These are phyloP conservation scores for Drosophila mauritiana DNA, from an alignment of 1,140 invertebrate species.

Conservation along the genomic window DNA sequence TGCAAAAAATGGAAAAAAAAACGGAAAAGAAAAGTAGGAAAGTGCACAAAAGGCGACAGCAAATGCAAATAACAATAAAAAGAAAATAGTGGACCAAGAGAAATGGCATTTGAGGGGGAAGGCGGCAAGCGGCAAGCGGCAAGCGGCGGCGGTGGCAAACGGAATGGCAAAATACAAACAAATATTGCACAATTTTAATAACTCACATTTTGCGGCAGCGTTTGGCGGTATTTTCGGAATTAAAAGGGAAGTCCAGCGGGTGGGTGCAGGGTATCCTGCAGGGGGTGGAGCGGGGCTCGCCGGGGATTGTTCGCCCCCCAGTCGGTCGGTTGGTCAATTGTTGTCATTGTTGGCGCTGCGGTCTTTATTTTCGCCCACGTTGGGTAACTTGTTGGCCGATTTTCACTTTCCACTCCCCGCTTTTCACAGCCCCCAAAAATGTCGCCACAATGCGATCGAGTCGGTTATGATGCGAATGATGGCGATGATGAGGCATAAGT, in stretches of 20 bases:
- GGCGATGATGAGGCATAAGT: conserved; percentile 23
- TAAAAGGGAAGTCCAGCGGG: conserved; percentile 31
- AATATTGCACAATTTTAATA: conserved; percentile 68
- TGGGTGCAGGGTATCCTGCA: neutral
- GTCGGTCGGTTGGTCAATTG: conserved; percentile 28
- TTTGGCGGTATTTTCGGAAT: conserved; percentile 56
- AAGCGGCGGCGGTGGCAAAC: conserved; percentile 39
- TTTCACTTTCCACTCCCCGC: conserved; percentile 19
- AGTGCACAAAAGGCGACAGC: conserved; percentile 22
- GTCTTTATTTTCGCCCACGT: conserved; percentile 11
- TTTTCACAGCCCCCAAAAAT: conserved; percentile 4
- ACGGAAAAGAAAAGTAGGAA: neutral
- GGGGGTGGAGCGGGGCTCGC: too few relatives aligned
- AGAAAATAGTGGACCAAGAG: conserved; percentile 24
- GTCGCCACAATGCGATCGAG: conserved; percentile 31
- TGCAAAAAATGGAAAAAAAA: neutral
- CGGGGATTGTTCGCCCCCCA: neutral
- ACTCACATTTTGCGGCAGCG: conserved; percentile 65
- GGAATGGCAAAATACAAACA: conserved; percentile 65
- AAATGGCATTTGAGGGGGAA: conserved; percentile 7
- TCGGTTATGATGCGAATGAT: conserved; percentile 15
- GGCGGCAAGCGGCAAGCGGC: conserved; percentile 5
- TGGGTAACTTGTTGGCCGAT: conserved; percentile 37
- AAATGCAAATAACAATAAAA: conserved; percentile 59
- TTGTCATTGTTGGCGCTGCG: conserved; percentile 22